A percentile compares a stretch with the other conserved stretches of the same genome.
Conservation (phyloP, 2,113 vertebrate genomes). For the Rissa tridactyla region DNA sequence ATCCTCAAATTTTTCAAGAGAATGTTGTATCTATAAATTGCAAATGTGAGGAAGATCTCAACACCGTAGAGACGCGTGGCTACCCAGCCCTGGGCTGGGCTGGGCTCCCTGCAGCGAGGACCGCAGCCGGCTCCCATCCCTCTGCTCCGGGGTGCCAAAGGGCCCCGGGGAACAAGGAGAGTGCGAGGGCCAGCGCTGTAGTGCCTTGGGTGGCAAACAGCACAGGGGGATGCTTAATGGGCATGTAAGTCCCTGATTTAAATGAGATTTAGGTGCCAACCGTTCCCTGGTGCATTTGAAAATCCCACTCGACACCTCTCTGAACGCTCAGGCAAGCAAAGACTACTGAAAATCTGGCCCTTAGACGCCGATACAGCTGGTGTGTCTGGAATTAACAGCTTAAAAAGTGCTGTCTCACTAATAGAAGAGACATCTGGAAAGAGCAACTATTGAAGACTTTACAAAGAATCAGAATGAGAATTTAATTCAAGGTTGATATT, state of each 20-base stretch:
- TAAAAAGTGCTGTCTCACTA: slow-evolving; percentile 11
- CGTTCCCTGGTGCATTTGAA: background rate
- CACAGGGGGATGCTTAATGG: background rate
- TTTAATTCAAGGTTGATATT: slow-evolving; percentile 1
- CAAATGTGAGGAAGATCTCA: background rate
- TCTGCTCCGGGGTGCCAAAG: background rate
- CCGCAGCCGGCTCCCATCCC: background rate
- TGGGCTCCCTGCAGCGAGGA: background rate
- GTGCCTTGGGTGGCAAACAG: background rate
- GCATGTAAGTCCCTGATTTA: background rate
- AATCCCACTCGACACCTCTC: background rate
- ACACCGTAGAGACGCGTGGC: accelerated
- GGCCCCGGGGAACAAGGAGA: background rate
- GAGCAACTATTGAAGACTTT: slow-evolving; percentile 5
- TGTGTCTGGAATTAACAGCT: slow-evolving; percentile 7
- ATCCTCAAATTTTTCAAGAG: background rate
- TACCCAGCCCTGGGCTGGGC: background rate
- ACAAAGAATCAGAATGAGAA: background rate
- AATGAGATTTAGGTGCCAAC: background rate
- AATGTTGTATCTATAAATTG: background rate
- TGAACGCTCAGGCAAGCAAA: background rate
- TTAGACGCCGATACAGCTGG: background rate
- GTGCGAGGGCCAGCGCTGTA: accelerated
- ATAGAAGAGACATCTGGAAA: slow-evolving; percentile 10
- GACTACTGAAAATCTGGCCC: background rate